These are phyloP conservation scores for Alsophila aescularia DNA, from an alignment of 2,888 invertebrate species.

Conservation along the genomic window DNA sequence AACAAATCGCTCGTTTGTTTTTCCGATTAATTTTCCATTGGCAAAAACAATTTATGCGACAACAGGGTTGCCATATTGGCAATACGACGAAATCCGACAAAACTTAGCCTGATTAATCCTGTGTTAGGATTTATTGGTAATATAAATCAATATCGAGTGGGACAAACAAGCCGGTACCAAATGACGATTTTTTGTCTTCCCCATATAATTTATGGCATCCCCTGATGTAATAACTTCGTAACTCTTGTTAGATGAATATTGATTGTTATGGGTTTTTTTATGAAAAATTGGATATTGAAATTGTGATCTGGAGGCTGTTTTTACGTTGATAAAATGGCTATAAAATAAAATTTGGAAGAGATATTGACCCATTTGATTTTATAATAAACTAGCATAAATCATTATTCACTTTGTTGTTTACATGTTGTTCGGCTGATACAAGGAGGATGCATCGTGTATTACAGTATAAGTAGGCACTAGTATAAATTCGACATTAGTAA, in stretches of 20 bases:
- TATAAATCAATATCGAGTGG: conserved; percentile 74
- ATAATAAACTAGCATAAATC: too few species aligned
- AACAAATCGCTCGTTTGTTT: conserved; percentile 28
- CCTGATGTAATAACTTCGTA: conserved; percentile 44
- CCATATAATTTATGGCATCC: conserved; percentile 49
- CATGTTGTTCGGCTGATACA: too few species aligned
- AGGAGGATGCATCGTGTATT: too few species aligned
- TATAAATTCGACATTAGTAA: too few species aligned
- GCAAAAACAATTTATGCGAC: conserved; percentile 35
- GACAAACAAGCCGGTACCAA: conserved; percentile 61
- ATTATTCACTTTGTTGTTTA: too few species aligned
- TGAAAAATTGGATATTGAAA: conserved; percentile 12
- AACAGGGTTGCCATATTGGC: conserved; percentile 61
- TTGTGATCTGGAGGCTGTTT: neutral
- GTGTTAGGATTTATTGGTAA: conserved; percentile 72
- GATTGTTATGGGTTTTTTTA: conserved; percentile 18
- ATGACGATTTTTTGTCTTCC: conserved; percentile 60
- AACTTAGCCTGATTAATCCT: conserved; percentile 77
- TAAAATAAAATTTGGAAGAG: neutral
- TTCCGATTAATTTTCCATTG: conserved; percentile 40
- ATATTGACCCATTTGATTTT: too few species aligned
- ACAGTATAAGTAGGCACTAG: too few species aligned
- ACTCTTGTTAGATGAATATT: conserved; percentile 40
- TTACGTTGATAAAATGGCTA: neutral
- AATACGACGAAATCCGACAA: conserved; percentile 66